These are phyloP conservation scores for Discoglossus pictus DNA, from an alignment of 2,797 vertebrate species.

Conservation along the genomic window DNA sequence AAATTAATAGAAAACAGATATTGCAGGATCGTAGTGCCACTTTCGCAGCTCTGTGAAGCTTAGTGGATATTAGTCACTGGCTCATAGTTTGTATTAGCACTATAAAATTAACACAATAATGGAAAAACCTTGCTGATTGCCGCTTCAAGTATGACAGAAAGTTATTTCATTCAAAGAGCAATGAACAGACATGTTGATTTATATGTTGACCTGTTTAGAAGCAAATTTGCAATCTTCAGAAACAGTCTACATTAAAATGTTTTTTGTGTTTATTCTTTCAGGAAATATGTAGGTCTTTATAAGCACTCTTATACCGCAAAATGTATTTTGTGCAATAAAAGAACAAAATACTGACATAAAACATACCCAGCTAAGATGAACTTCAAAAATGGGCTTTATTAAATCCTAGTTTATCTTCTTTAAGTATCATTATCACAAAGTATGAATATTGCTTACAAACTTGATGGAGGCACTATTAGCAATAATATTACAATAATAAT, in stretches of 20 bases:
- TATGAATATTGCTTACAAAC: slow-evolving; percentile 57
- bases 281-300: slow-evolving; percentile 5
- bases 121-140: slow-evolving; percentile 31
- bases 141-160: slow-evolving; percentile 62
- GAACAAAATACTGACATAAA: slow-evolving; percentile 32
- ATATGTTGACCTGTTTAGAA: slow-evolving; percentile 4
- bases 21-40: too few relatives aligned
- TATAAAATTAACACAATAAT: slow-evolving; percentile 42
- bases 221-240: not conserved
- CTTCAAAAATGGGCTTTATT: slow-evolving; percentile 52
- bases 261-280: not conserved
- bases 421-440: slow-evolving; percentile 20
- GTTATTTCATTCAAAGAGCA: slow-evolving; percentile 67
- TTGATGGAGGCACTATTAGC: slow-evolving; percentile 57
- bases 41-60: too few relatives aligned
- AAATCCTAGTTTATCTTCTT: slow-evolving; percentile 51
- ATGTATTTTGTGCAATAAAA: slow-evolving; percentile 2
- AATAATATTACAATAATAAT: slow-evolving; percentile 78
- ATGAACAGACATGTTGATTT: slow-evolving; percentile 27
- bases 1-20: too few relatives aligned
- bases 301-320: not conserved
- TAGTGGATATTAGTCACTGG: too few relatives aligned
- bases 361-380: slow-evolving; percentile 53
- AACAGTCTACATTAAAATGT: not conserved
- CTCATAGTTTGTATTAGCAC: slow-evolving; percentile 35